Conservation (phyloP, 2,888 invertebrate species). For the Spicauda simplicius region DNA sequence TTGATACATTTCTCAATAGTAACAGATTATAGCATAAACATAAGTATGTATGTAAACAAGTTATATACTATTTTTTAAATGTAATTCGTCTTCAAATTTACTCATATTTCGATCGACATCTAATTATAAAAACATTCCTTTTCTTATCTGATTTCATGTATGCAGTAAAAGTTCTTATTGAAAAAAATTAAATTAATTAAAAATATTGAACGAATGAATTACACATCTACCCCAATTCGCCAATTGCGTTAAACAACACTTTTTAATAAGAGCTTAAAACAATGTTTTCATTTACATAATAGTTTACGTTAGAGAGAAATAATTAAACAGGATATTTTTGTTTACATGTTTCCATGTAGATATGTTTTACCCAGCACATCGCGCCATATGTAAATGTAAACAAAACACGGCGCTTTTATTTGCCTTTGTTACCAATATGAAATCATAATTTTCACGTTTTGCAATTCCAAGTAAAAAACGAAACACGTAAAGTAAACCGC, state of each 20-base stretch:
- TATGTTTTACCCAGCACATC: constrained; percentile 3
- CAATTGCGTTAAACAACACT: not conserved
- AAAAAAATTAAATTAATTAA: too few relatives aligned
- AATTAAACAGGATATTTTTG: not conserved
- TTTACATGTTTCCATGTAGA: not conserved
- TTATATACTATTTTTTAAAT: too few relatives aligned
- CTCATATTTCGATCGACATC: too few relatives aligned
- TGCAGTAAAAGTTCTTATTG: too few relatives aligned
- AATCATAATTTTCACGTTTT: constrained; percentile 32
- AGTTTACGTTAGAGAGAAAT: constrained; percentile 11
- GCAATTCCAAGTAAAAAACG: constrained; percentile 36
- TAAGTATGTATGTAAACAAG: too few relatives aligned
- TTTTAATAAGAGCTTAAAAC: not conserved
- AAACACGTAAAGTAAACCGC: constrained; percentile 29
- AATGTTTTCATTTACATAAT: not conserved
- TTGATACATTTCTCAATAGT: too few relatives aligned
- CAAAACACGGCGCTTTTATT: constrained; percentile 30
- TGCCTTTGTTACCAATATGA: constrained; percentile 31
- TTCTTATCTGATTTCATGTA: too few relatives aligned
- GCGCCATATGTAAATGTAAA: constrained; percentile 32
- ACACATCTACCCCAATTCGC: too few relatives aligned
- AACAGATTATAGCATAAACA: too few relatives aligned
- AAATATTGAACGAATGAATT: too few relatives aligned
- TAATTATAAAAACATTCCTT: too few relatives aligned
- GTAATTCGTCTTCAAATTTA: too few relatives aligned